Conservation (phyloP, 2,113 vertebrate species). For the Larimichthys polyactis region DNA sequence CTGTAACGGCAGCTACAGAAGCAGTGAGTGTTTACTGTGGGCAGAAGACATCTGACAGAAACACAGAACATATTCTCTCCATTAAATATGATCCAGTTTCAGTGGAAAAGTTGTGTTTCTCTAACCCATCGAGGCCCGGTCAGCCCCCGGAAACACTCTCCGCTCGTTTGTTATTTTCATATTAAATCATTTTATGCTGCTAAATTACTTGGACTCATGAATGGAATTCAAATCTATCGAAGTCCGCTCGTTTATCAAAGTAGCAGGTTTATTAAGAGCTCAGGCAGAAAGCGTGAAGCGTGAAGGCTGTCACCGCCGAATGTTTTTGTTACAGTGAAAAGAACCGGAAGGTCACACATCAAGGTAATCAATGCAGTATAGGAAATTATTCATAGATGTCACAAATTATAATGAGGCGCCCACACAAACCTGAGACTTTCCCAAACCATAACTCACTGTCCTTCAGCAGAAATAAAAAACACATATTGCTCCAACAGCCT, state of each 20-base stretch:
- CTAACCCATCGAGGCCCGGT: not conserved
- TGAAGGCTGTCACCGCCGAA: not conserved
- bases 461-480: not conserved
- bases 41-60: no score
- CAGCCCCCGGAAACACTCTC: no score
- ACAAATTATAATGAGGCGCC: not conserved
- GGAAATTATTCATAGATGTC: not conserved
- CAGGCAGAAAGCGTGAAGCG: not conserved
- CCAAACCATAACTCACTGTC: not conserved
- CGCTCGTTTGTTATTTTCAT: not conserved
- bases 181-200: not conserved
- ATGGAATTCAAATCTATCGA: not conserved
- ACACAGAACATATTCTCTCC: no score
- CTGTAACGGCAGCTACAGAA: no score
- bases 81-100: no score
- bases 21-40: no score
- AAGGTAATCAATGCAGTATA: not conserved
- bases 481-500: no score
- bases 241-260: not conserved
- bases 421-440: not conserved
- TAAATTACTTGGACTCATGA: not conserved
- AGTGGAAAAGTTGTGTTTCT: no score
- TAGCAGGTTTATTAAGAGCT: constrained; percentile 12
- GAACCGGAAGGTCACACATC: constrained; percentile 10
- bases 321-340: not conserved